Base-by-base conservation (phyloP, 2,888 invertebrate species). In the Agrotis segetum region DNA sequence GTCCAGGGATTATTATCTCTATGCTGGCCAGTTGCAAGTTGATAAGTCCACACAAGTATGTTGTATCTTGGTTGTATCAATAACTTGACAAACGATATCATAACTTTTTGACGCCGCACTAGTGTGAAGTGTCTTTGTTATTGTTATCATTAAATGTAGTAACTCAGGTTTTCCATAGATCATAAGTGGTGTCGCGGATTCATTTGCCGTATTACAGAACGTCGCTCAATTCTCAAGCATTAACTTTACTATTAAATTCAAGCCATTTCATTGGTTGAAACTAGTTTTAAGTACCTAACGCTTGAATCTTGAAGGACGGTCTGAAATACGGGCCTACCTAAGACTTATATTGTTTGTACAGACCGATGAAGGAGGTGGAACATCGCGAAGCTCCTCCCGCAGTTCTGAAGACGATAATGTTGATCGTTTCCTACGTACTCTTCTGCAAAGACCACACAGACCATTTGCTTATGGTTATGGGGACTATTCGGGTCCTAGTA, bases 41-140 rank as follows among this genome's bases (percentile, higher is more conserved):
- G 98, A 98, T 92, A 98, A 98, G 95, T 97, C 98, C 72, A 98
- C 98, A 85, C 98, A 98, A 97, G 98, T 98, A 95, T 91, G 92
- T 88, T 62, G 17, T 59, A 68, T 66, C 21, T 49, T n/a, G n/a
- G n/a, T n/a, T n/a, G n/a, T n/a, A n/a, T n/a, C n/a, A n/a, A n/a
- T n/a, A n/a, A n/a, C 64, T 19, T 5, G 1, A 40, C 40, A 9
- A 40, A 40, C 11, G 9, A 40, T 40, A 11, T 40, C 11, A 34
- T 34, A 6, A 34, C 34, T 34, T 34, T 34, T 34, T 34, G 29
- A 29, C 29, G 29, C 29, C 5, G 29, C 29, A 29, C 29, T 29
- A 29, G 24, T 24, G 24, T 24, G 24, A 5, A 29, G 29, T 29
- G 29, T 2, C 29, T 29, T 5, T 29, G 29, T 29, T 5, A 29